Evolutionary conservation across 2,797 vertebrate genomes (phyloP), one percentile per base, ranked within the genome.

Genomic region (Malurus leucopterus): DNA sequence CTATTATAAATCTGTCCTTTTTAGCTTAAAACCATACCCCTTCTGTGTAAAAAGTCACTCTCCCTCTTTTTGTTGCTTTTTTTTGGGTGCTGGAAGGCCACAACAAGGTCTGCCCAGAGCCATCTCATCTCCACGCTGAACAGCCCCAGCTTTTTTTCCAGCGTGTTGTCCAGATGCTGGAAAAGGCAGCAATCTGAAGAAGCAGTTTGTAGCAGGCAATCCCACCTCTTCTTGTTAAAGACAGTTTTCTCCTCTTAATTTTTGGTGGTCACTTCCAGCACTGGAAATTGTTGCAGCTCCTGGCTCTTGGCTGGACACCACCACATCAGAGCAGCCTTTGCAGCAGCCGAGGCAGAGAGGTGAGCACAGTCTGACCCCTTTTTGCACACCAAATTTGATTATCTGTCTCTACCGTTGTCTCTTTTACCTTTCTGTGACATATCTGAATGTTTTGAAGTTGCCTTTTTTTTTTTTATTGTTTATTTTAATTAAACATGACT

Each of bases 401-500:
- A 44, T 15, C 24, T 13, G 19, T 57, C 32, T 67, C 46, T 63
- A 13, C 49, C 32, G 4, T 27, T 2, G 7, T 69, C 53, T 55
- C 50, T 83, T 92, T 89, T 93, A 92, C 90, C 80, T 95, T 58
- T 90, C 67, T 53, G 64, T 79, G 78, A 90, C 40, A 68, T 73
- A 92, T 87, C 59, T 73, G 91, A 86, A 58, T 91, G 65, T 68
- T 91, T 84, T 34, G 58, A 87, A 12, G 32, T 65, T 61, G 23
- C 3, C 15, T 51, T 76, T 73, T 36, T 17, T 34, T 51, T 53
- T 69, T 51, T 53, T 38, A 15, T 74, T 43, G 24, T 73, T 91
- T 93, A 77, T 91, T 93, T 96, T 96, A 95, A 96, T 95, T 96
- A 96, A 96, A 92, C 86, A 69, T 88, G 86, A 90, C 95, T 93